Conservation (phyloP, 2,113 vertebrate genomes). For the Calyptomena viridis region DNA sequence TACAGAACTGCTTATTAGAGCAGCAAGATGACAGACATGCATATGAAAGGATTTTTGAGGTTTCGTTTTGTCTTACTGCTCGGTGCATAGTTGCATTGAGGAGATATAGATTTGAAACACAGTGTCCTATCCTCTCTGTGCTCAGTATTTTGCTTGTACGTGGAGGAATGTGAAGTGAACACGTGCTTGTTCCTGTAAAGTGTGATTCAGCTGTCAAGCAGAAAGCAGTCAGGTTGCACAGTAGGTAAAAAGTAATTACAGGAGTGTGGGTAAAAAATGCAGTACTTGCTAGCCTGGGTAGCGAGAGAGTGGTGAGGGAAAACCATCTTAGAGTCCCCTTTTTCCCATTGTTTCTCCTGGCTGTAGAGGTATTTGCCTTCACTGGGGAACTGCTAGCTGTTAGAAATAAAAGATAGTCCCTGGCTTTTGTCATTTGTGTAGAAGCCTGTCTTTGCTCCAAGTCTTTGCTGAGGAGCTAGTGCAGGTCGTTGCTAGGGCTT, state of each 20-base stretch:
- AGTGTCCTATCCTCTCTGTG: background rate
- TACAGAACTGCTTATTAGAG: background rate
- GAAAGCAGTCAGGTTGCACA: background rate
- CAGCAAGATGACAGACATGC: background rate
- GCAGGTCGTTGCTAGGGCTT: background rate
- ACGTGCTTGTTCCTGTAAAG: background rate
- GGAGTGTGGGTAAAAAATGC: background rate
- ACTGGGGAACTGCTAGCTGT: background rate
- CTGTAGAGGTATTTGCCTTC: background rate
- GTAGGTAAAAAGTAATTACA: background rate
- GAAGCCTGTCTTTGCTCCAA: background rate
- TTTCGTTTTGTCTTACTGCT: accelerated
- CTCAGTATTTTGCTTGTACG: background rate
- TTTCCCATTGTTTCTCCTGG: background rate
- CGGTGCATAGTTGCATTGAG: background rate
- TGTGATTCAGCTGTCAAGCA: background rate
- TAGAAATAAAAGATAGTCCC: background rate
- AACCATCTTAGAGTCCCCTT: background rate
- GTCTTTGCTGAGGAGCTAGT: background rate
- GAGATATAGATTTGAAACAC: background rate
- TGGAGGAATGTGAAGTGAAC: background rate
- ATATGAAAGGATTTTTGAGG: background rate
- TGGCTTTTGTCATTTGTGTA: background rate
- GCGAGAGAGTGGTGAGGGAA: background rate
- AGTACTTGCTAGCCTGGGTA: background rate